These are phyloP conservation scores for Falco cherrug DNA, from an alignment of 2,797 vertebrate species.

Conservation along the genomic window DNA sequence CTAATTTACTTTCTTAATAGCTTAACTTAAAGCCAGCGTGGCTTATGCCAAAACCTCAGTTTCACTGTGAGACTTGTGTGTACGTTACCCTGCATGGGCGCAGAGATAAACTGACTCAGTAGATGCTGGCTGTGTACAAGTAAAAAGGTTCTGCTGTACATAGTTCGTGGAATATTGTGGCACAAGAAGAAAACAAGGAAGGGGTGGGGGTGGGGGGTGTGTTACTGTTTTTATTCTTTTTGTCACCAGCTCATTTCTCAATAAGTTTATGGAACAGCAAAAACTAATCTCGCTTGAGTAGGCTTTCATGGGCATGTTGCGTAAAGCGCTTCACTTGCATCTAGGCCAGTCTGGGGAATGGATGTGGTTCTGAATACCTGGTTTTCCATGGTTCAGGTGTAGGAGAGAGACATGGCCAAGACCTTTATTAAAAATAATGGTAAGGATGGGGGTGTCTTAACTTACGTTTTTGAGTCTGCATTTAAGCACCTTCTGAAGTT, in stretches of 20 bases:
- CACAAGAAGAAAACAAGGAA: not conserved
- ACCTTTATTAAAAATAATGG: not conserved
- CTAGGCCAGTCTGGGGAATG: not conserved
- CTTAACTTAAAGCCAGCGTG: not conserved
- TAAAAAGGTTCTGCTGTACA: not conserved
- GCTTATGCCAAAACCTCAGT: not conserved
- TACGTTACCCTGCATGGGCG: not conserved
- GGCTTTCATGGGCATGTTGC: not conserved
- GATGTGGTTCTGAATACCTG: conserved; percentile 1
- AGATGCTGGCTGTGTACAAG: not conserved
- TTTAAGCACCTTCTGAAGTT: not conserved
- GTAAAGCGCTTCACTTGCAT: not conserved
- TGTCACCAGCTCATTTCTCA: not conserved
- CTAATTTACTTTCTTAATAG: not conserved
- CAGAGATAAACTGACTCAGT: not conserved
- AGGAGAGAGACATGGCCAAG: conserved; percentile 14
- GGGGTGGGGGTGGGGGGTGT: not conserved
- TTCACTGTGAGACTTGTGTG: not conserved
- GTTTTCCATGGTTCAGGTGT: conserved; percentile 6
- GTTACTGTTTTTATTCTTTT: not conserved
- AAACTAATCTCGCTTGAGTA: not conserved
- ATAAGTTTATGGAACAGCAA: not conserved
- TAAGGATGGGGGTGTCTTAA: not conserved
- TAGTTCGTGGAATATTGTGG: not conserved
- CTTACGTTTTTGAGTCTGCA: not conserved